Evolutionary conservation across 2,888 invertebrate genomes (phyloP).

Genomic region (Ganaspis brasiliensis): DNA sequence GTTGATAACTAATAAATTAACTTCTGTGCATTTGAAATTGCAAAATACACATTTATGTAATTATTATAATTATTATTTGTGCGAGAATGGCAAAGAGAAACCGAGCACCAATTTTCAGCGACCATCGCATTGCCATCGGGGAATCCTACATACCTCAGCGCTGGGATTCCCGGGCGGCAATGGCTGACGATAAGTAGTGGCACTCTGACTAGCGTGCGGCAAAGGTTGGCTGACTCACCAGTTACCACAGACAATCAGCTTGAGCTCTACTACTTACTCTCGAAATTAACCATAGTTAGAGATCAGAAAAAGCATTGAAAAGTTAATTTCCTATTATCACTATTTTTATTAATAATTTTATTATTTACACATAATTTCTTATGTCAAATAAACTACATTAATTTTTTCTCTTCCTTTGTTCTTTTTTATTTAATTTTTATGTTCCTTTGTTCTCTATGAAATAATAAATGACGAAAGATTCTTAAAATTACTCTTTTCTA

Average conservation of each 20-base stretch:
- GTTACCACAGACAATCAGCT: neutral
- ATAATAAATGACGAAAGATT: too few relatives aligned
- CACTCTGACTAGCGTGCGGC: neutral
- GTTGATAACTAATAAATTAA: neutral
- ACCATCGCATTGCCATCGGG: too few relatives aligned
- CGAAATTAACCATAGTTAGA: neutral
- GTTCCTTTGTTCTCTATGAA: too few relatives aligned
- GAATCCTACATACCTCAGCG: neutral
- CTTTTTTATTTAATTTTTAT: too few relatives aligned
- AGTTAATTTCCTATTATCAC: too few relatives aligned
- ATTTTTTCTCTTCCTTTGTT: too few relatives aligned
- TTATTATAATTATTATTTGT: neutral
- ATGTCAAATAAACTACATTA: too few relatives aligned
- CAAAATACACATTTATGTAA: neutral
- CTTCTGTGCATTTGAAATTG: neutral
- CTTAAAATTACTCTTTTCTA: too few relatives aligned
- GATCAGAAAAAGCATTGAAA: neutral
- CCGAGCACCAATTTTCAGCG: neutral
- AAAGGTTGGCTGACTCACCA: neutral
- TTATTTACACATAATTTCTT: too few relatives aligned
- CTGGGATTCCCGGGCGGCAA: conserved; percentile 1
- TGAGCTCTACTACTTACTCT: neutral
- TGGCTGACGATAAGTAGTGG: conserved; percentile 4
- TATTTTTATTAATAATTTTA: too few relatives aligned
- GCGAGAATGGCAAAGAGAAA: neutral